Base-by-base conservation (phyloP, 1,140 invertebrate genomes). In the Macrobrachium rosenbergii region DNA sequence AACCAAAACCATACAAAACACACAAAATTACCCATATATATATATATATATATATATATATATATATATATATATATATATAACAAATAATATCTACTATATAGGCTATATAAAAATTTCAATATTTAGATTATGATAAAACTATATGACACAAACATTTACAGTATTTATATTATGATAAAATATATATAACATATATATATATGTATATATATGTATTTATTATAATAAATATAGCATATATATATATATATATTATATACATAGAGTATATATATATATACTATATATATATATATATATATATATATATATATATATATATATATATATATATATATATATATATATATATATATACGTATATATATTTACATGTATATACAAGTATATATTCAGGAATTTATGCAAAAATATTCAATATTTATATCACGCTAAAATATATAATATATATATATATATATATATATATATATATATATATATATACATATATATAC, bases 261-360 rank as follows among this genome's bases (percentile, higher is more conserved):
- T 69, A n/a, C 2, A 69, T 69, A 69, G n/a, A n/a, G n/a, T 69
- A 69, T 69, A 69, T 19, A n/a, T n/a, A 69, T 3, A n/a, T 3
- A n/a, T 11, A 3, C 11, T n/a, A n/a, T 69, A 69, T 7, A 21
- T 21, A 69, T n/a, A 69, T 69, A 21, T 2, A 69, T 69, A 69
- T n/a, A 69, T 21, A 69, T n/a, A 69, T 69, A 69, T 2, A 69
- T 69, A 69, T 28, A 69, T 69, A 69, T 2, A 21, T 69, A 69
- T n/a, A 69, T 21, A 21, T 2, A 69, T 69, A 69, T 69, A 21
- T 69, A 69, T 37, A 37, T 37, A 69, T n/a, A 69, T 69, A 69
- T 28, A 69, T 69, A 69, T n/a, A 69, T 69, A 69, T n/a, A 69
- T 69, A 69, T n/a, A 69, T 69, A 69, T 69, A 69, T 69, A 69